Evolutionary conservation across 2,888 invertebrate species (phyloP).

Genomic region (Pyrgus malvae): DNA sequence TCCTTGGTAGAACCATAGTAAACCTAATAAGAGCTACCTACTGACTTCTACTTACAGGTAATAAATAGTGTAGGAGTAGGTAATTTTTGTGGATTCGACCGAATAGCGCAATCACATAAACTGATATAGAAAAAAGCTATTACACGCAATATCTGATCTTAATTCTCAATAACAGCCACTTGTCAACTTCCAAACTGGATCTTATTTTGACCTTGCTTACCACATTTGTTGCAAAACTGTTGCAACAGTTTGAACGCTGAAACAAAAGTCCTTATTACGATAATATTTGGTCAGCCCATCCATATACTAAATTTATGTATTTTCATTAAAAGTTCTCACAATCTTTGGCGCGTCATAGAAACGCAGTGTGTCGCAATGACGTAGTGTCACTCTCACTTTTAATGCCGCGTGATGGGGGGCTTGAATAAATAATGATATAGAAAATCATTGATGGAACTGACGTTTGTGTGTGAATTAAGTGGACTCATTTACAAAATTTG

Average conservation of each 20-base stretch:
- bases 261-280: neutral
- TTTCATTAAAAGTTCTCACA: neutral
- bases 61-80: no score
- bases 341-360: neutral
- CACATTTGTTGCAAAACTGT: neutral
- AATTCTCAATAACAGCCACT: neutral
- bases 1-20: no score
- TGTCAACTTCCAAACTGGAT: conserved; percentile 1
- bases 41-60: no score
- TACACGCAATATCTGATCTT: neutral
- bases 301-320: no score
- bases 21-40: no score
- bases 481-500: no score
- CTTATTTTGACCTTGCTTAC: neutral
- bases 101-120: no score
- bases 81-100: no score
- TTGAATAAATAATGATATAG: neutral
- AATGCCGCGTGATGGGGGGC: neutral
- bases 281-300: no score
- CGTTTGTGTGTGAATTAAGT: no score
- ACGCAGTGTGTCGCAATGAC: neutral
- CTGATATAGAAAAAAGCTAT: neutral
- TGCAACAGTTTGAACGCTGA: neutral
- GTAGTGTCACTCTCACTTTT: neutral
- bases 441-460: neutral